Evolutionary conservation across 1,140 invertebrate species (phyloP), one percentile per base, ranked within the genome.

Genomic region (Ceratoteleas bidentatus): DNA sequence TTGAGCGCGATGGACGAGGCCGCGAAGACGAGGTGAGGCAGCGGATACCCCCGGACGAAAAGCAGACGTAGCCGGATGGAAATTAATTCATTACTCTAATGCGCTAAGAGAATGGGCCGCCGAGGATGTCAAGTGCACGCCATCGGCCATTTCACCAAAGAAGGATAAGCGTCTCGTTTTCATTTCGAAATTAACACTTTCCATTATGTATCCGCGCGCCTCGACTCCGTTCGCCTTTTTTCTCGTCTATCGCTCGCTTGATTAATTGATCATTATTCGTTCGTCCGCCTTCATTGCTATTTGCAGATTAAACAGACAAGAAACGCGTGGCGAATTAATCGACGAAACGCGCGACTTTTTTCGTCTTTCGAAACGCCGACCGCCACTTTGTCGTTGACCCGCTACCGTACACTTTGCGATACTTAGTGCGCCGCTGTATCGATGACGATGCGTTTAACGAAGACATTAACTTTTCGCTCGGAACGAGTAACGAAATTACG

Each of bases 71-170:
- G 58, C 70, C 64, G 76, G 70, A 90, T 91, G 90, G 84, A 91
- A 91, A 92, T 91, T 90, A 92, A 92, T 92, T 92, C 90, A 92
- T 92, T 92, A 91, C 89, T 88, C 88, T 92, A 92, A 92, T 91
- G 90, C 89, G 87, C 86, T 86, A 86, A 87, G 86, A 89, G 87
- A 90, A 90, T 88, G 79, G 78, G 86, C 78, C 82, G 85, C 84
- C 84, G 84, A 89, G 87, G 81, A 88, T 88, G 88, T 90, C 86
- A 87, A 88, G 87, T 86, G 84, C 87, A 83, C 56, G 75, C 81
- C 75, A 83, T 79, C 87, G 81, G 84, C 86, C 86, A 73, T 87
- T 87, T 85, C 85, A 85, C 85, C 84, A 87, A 89, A 90, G 85
- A 90, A 89, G 81, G 89, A 91, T 88, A 86, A 87, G 90, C 89